These are phyloP conservation scores for Scortum barcoo DNA, from an alignment of 2,113 vertebrate species.

Conservation along the genomic window DNA sequence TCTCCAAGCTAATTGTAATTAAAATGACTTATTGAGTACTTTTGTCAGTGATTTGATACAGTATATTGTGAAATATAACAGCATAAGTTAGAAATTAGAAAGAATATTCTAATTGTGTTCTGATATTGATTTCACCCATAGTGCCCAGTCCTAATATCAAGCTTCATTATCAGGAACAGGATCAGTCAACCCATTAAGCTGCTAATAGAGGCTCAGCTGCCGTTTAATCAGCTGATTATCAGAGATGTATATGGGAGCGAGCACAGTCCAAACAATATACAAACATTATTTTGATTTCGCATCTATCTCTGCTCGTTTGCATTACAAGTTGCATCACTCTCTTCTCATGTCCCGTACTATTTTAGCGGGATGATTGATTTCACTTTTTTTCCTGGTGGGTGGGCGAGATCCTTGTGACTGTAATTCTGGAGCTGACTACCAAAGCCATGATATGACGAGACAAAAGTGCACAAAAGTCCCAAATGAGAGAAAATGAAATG, in stretches of 20 bases:
- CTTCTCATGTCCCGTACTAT: background rate
- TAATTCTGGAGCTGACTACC: background rate
- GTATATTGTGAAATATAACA: background rate
- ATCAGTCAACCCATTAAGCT: constrained; percentile 29
- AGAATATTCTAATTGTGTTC: background rate
- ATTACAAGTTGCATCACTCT: background rate
- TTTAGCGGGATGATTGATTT: constrained; percentile 19
- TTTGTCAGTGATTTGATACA: background rate
- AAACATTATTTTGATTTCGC: constrained; percentile 5
- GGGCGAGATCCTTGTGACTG: background rate
- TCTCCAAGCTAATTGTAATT: background rate
- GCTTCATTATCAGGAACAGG: background rate
- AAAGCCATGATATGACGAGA: background rate
- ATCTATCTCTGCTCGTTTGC: background rate
- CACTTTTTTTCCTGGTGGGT: background rate
- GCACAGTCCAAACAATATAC: constrained; percentile 6
- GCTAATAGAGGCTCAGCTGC: constrained; percentile 12
- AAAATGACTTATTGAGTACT: background rate
- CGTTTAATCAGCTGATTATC: constrained; percentile 37
- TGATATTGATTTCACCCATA: background rate
- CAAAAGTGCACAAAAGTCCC: background rate
- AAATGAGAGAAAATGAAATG: background rate
- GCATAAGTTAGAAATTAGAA: no score
- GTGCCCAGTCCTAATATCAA: background rate
- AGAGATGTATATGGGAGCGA: background rate